Evolutionary conservation across 2,888 invertebrate species (phyloP).

Genomic region (Calephelis perditalis): DNA sequence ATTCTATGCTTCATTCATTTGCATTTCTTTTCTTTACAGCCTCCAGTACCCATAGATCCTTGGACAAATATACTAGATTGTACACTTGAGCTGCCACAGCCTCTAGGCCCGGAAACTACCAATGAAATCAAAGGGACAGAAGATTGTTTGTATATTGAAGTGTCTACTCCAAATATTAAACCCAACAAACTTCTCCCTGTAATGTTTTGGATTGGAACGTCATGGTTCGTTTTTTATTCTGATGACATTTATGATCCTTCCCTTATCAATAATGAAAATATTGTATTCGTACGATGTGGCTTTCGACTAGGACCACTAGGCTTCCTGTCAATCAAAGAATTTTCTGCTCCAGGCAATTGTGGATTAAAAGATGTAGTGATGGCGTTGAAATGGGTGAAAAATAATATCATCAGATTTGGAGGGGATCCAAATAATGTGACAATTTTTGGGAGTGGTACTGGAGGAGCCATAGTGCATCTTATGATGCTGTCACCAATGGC

Average conservation of each 20-base stretch:
- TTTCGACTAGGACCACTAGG: constrained; percentile 68
- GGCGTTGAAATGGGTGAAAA: constrained; percentile 67
- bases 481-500: constrained; percentile 72
- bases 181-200: constrained; percentile 60
- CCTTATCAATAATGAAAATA: constrained; percentile 47
- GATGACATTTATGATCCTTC: constrained; percentile 55
- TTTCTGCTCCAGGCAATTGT: constrained; percentile 63
- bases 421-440: constrained; percentile 68
- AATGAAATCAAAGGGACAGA: constrained; percentile 46
- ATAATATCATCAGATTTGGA: constrained; percentile 59
- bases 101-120: too few species aligned
- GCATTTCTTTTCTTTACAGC: too few species aligned
- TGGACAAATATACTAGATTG: too few species aligned
- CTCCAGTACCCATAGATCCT: too few species aligned
- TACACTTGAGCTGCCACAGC: too few species aligned
- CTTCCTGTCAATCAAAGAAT: constrained; percentile 63
- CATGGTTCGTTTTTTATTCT: constrained; percentile 42
- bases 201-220: constrained; percentile 72
- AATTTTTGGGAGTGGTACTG: constrained; percentile 66
- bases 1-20: too few species aligned
- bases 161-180: constrained; percentile 49
- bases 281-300: constrained; percentile 64
- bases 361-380: constrained; percentile 67
- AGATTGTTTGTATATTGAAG: constrained; percentile 66
- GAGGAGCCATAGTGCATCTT: constrained; percentile 64